Conservation (phyloP, 2,888 invertebrate genomes). For the Nemotelus nigrinus region DNA sequence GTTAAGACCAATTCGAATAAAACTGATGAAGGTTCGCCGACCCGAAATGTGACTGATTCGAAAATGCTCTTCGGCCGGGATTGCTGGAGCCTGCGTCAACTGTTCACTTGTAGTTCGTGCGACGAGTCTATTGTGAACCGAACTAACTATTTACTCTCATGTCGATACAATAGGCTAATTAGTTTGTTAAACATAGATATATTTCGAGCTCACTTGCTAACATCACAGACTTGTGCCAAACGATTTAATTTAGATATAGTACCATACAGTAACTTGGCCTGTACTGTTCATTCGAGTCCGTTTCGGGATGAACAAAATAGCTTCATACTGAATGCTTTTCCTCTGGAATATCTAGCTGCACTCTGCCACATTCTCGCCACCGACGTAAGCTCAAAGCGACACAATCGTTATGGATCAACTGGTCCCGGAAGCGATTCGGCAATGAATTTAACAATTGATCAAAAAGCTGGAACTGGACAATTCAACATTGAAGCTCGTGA, state of each 20-base stretch:
- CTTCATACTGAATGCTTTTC: conserved; percentile 72
- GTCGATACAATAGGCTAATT: conserved; percentile 71
- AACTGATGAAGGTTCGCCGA: conserved; percentile 60
- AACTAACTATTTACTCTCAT: conserved; percentile 79
- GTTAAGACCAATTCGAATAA: conserved; percentile 76
- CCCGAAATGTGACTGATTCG: conserved; percentile 52
- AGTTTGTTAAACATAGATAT: conserved; percentile 71
- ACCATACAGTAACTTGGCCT: conserved; percentile 56
- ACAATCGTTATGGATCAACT: conserved; percentile 40
- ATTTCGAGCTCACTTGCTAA: conserved; percentile 70
- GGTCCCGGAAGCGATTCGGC: conserved; percentile 52
- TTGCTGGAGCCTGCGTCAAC: conserved; percentile 79
- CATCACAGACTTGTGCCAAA: conserved; percentile 70
- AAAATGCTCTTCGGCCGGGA: conserved; percentile 58
- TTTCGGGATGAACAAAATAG: conserved; percentile 58
- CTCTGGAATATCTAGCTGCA: conserved; percentile 77
- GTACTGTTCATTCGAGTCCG: conserved; percentile 30
- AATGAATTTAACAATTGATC: conserved; percentile 57
- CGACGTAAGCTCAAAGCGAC: conserved; percentile 43
- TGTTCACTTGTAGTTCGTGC: conserved; percentile 80
- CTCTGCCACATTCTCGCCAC: conserved; percentile 79
- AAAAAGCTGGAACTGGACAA: conserved; percentile 29
- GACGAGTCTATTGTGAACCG: conserved; percentile 75
- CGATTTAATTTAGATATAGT: conserved; percentile 70
- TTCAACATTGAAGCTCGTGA: conserved; percentile 21